These are phyloP conservation scores for Sphaeridia pumilis DNA, from an alignment of 2,888 invertebrate species.

Conservation along the genomic window DNA sequence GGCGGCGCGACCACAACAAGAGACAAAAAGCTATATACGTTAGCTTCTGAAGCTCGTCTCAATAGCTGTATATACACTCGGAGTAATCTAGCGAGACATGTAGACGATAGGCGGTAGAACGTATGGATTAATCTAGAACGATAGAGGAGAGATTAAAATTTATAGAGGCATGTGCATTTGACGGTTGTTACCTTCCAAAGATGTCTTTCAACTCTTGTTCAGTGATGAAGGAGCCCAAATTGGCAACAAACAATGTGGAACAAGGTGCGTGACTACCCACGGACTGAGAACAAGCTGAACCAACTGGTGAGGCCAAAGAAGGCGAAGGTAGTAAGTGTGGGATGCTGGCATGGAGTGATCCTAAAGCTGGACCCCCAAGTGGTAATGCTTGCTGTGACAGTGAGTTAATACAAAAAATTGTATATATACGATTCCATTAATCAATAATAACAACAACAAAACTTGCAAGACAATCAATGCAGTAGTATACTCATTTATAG, in stretches of 20 bases:
- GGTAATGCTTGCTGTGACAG: slow-evolving; percentile 47
- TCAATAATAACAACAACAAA: slow-evolving; percentile 4
- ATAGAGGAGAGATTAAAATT: too few species aligned
- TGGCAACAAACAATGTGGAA: slow-evolving; percentile 96
- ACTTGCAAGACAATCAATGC: slow-evolving; percentile 3
- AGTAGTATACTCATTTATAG: neutral
- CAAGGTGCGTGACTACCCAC: slow-evolving; percentile 63
- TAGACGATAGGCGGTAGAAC: too few species aligned
- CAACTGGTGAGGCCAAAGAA: slow-evolving; percentile 76
- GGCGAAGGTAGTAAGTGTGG: slow-evolving; percentile 87
- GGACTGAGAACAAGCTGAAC: slow-evolving; percentile 58
- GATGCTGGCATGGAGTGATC: slow-evolving; percentile 55
- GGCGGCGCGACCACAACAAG: too few species aligned
- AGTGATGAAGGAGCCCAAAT: slow-evolving; percentile 92
- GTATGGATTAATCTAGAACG: too few species aligned
- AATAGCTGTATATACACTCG: too few species aligned
- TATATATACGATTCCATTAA: slow-evolving; percentile 10
- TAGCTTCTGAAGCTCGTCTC: too few species aligned
- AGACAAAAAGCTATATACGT: too few species aligned
- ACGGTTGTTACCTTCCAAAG: slow-evolving; percentile 70
- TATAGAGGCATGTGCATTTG: slow-evolving; percentile 31
- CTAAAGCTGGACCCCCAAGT: slow-evolving; percentile 35
- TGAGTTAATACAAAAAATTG: slow-evolving; percentile 22
- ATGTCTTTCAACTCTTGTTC: slow-evolving; percentile 98
- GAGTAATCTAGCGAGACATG: too few species aligned